Evolutionary conservation across 2,113 vertebrate species (phyloP).

Genomic region (Patagioenas fasciata): DNA sequence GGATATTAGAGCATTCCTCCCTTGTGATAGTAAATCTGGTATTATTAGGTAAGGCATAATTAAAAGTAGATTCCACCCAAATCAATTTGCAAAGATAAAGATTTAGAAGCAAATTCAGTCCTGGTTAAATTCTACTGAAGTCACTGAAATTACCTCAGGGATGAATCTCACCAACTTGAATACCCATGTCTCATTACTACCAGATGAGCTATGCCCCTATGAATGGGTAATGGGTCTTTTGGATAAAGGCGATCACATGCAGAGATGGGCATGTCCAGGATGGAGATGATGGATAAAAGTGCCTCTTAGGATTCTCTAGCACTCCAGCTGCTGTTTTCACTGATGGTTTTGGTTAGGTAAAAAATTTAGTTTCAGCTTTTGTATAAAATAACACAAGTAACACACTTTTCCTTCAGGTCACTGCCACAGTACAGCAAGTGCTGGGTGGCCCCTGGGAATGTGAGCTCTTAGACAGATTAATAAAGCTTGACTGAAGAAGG

Average conservation of each 20-base stretch:
- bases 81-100: conserved; percentile 25
- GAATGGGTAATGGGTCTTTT: background rate
- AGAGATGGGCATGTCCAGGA: background rate
- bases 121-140: background rate
- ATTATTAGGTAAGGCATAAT: background rate
- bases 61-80: conserved; percentile 27
- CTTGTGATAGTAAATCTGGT: background rate
- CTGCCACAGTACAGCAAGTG: background rate
- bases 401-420: conserved; percentile 43
- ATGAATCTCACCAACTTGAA: background rate
- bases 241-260: accelerated
- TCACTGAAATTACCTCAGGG: background rate
- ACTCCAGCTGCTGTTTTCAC: background rate
- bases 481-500: conserved; percentile 53
- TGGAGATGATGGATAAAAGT: background rate
- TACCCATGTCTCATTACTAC: background rate
- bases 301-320: background rate
- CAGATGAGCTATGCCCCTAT: background rate
- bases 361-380: background rate
- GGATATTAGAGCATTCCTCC: background rate
- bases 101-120: background rate
- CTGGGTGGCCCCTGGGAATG: conserved; percentile 27
- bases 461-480: conserved; percentile 68
- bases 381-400: conserved; percentile 7
- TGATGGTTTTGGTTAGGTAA: background rate